Evolutionary conservation across 1,140 invertebrate genomes (phyloP).

Genomic region (Brachionus asplanchnoidis): DNA sequence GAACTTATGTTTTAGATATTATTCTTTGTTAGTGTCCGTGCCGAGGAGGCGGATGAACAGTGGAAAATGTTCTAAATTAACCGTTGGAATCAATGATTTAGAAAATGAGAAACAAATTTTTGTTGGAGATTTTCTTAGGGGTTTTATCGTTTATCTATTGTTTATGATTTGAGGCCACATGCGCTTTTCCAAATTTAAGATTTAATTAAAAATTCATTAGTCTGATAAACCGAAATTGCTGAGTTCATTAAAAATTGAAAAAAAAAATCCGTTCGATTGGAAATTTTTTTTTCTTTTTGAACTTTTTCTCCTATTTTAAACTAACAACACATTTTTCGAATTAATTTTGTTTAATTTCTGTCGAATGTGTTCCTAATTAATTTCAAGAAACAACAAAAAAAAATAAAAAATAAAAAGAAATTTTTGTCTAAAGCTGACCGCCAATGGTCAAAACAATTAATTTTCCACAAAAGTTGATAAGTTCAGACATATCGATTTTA

Average conservation of each 20-base stretch:
- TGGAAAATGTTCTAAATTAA: constrained; percentile 26
- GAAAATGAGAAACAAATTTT: background rate
- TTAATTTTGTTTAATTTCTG: background rate
- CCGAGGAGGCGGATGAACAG: background rate
- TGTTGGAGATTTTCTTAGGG: background rate
- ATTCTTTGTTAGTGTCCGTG: background rate
- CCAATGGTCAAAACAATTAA: constrained; percentile 28
- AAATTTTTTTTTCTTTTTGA: background rate
- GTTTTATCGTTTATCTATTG: background rate
- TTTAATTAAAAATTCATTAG: constrained; percentile 35
- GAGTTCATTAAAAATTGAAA: constrained; percentile 26
- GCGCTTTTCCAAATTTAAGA: constrained; percentile 21
- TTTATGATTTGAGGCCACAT: constrained; percentile 23
- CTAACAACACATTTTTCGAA: constrained; percentile 23
- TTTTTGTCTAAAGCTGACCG: background rate
- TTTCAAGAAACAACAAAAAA: background rate
- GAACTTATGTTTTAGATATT: constrained; percentile 31
- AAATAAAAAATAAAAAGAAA: background rate
- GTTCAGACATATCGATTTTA: constrained; percentile 13
- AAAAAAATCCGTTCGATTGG: background rate
- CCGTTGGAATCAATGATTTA: constrained; percentile 30
- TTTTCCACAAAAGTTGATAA: constrained; percentile 22
- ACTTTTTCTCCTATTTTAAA: background rate
- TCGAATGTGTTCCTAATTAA: constrained; percentile 20
- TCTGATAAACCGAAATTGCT: background rate